phyloP scores from a whole-genome alignment of 2,797 vertebrate genomes.

The Lepilemur ruficaudatus region DNA sequence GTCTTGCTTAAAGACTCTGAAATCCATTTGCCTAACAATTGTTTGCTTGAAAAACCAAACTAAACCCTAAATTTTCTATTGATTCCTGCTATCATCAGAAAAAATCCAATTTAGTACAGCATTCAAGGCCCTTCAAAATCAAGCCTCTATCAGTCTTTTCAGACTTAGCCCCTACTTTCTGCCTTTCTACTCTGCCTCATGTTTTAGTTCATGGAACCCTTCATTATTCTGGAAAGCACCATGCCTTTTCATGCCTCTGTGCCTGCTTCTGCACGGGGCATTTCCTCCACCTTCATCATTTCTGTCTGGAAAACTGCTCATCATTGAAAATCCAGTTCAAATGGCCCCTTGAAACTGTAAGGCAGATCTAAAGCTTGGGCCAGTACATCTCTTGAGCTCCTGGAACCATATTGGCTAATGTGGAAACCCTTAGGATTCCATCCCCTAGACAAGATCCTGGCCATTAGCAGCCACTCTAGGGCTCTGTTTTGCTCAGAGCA shows the following conservation, averaged over 20 bases:
- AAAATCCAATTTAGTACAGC: not conserved
- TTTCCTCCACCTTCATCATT: not conserved
- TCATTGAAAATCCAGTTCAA: not conserved
- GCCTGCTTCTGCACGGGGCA: not conserved
- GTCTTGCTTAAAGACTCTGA: not conserved
- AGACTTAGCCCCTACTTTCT: not conserved
- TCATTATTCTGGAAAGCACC: not conserved
- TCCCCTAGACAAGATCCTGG: not conserved
- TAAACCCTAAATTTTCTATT: not conserved
- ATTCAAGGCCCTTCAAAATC: not conserved
- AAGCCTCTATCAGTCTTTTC: not conserved
- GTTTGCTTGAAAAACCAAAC: not conserved
- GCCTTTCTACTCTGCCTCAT: not conserved
- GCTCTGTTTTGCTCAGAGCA: not conserved
- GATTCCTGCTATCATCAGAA: not conserved
- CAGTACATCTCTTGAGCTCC: not conserved
- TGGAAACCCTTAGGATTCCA: not conserved
- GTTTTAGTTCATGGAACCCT: not conserved
- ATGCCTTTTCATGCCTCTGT: not conserved
- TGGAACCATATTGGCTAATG: not conserved
- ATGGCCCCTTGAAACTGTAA: not conserved
- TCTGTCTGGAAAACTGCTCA: not conserved
- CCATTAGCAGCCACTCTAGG: not conserved
- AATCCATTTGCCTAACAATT: not conserved
- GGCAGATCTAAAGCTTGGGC: not conserved